Conservation (phyloP, 2,113 vertebrate species). For the Sylvia atricapilla region DNA sequence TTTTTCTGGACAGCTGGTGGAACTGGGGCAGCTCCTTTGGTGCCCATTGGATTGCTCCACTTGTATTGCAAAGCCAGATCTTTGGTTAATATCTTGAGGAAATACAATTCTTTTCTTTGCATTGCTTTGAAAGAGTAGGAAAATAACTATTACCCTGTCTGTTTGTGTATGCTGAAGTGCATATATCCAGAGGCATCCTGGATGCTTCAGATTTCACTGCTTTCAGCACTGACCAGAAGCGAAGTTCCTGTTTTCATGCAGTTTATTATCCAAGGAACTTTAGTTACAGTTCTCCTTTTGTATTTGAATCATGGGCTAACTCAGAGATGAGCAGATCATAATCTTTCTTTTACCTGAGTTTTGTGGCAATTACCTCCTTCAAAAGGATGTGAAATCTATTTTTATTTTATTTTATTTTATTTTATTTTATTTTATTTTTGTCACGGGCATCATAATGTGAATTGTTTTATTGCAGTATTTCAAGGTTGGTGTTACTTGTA, state of each 20-base stretch:
- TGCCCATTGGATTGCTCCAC: not conserved
- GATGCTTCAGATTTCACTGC: not conserved
- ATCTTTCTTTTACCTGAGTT: not conserved
- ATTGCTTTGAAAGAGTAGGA: not conserved
- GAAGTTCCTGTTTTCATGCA: not conserved
- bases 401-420: not conserved
- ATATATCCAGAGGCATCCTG: not conserved
- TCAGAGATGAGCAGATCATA: not conserved
- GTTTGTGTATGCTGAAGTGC: not conserved
- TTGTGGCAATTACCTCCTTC: not conserved
- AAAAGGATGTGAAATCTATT: not conserved
- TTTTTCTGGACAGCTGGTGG: not conserved
- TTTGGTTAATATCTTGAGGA: not conserved
- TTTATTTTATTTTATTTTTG: not conserved
- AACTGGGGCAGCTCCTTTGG: not conserved
- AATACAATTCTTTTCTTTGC: not conserved
- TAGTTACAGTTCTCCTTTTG: not conserved
- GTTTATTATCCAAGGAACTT: not conserved
- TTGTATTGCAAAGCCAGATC: not conserved
- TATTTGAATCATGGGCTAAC: not conserved
- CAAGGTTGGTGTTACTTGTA: not conserved
- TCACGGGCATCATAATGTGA: not conserved
- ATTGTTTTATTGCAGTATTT: not conserved
- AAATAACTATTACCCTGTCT: not conserved
- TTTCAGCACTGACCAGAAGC: not conserved